A percentile compares a stretch with the other conserved stretches of the same genome.
Evolutionary conservation across 2,113 vertebrate species (phyloP).

Genomic region (Anser brachyrhynchus): DNA sequence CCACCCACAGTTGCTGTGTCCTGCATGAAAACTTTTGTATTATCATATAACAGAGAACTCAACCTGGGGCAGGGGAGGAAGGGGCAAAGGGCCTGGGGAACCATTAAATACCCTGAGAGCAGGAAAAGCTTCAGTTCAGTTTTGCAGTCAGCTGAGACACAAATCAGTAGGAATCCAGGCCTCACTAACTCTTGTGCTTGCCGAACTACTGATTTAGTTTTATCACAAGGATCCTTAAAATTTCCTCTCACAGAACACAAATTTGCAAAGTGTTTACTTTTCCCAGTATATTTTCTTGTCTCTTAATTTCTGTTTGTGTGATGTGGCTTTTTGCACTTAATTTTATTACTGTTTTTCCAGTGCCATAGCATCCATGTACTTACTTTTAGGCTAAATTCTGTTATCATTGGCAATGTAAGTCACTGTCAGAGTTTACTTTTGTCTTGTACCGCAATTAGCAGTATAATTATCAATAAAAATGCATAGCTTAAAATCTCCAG

Average conservation of each 20-base stretch:
- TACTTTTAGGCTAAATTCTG: neutral
- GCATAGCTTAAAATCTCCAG: neutral
- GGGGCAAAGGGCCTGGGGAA: neutral
- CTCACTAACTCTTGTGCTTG: neutral
- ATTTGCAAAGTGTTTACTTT: neutral
- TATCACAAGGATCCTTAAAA: neutral
- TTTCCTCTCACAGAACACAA: neutral
- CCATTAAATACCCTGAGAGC: neutral
- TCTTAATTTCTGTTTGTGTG: neutral
- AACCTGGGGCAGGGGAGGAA: rapidly evolving
- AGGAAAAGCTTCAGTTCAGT: neutral
- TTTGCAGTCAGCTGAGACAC: neutral
- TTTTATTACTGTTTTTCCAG: neutral
- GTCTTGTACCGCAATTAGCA: rapidly evolving
- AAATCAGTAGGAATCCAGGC: neutral
- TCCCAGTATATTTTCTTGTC: neutral
- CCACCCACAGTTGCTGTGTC: neutral
- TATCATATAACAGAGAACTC: neutral
- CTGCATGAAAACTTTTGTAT: neutral
- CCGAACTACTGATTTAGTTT: neutral
- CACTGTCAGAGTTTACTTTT: neutral
- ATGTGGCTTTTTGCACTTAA: neutral
- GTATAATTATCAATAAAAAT: neutral
- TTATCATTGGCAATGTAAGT: neutral
- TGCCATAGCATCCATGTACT: rapidly evolving